These are phyloP conservation scores for Clitarchus hookeri DNA, from an alignment of 2,888 invertebrate genomes.

Conservation along the genomic window DNA sequence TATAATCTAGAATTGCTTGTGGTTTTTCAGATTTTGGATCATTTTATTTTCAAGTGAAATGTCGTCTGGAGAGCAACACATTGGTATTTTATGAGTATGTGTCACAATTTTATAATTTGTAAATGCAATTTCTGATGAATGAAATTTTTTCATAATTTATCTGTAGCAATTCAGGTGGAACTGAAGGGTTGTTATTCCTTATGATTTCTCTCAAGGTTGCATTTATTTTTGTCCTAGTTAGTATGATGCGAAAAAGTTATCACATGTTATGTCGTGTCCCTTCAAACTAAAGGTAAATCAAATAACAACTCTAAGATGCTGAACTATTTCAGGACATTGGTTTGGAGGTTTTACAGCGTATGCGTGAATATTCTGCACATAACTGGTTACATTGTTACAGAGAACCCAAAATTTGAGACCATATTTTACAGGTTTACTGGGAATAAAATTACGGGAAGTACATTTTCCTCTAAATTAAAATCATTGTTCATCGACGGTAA, in stretches of 20 bases:
- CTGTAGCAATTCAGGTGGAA: background rate
- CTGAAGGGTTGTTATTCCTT: background rate
- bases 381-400: background rate
- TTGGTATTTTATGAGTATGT: background rate
- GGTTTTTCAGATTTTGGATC: conserved; percentile 11
- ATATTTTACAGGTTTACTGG: background rate
- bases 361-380: conserved; percentile 4
- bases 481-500: background rate
- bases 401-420: background rate
- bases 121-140: background rate
- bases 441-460: background rate
- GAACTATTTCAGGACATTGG: background rate
- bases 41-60: background rate
- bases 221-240: background rate
- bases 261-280: background rate
- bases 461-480: background rate
- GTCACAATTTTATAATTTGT: conserved; percentile 18
- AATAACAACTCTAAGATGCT: background rate
- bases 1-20: conserved; percentile 10
- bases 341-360: background rate
- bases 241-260: conserved; percentile 19
- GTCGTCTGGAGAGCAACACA: background rate
- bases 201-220: background rate
- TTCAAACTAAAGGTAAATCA: background rate
- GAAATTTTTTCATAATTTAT: background rate